Base-by-base conservation (phyloP, 2,888 invertebrate species). In the Epinotia nisella region DNA sequence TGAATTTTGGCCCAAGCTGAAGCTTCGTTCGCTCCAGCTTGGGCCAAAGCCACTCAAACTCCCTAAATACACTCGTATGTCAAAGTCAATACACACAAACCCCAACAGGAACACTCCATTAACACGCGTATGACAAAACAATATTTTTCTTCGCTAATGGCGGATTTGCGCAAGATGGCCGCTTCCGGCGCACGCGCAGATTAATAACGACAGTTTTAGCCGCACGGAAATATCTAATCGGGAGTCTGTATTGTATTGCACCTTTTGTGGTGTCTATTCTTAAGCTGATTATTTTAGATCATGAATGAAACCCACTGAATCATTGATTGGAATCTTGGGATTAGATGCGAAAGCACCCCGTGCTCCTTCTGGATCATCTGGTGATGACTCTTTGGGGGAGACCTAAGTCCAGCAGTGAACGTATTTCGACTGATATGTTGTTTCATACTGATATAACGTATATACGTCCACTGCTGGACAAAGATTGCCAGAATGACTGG, bases 191-290 rank as follows among this genome's bases (percentile, higher is more conserved):
- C 71, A 59, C 61, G 2, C 11, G 61, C 56, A 61, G 61, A 70
- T 71, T 61, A 60, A 71, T 71, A 71, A 68, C 55, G 72, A 68
- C 72, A 72, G 55, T 72, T 72, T 72, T 72, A 72, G 72, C 67
- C 49, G 67, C 67, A 67, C 72, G 72, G 72, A 72, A 72, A 72
- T 68, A 72, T 72, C 72, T 68, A 72, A 72, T 72, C 72, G 67
- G 39, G 39, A 39, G 39, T 45, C 17, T 21, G 41, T 55, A 35
- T 35, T 66, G 66, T 66, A 35, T 35, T 66, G 66, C 56, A 66
- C 66, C 41, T 56, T 66, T 66, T 66, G 41, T 66, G 41, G 66
- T 39, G 66, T 39, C 39, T 56, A 39, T 66, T 39, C 53, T 53
- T 66, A 35, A 35, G 24, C 51, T 29, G 29, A 39, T 62, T 24